Evolutionary conservation across 35 echinoderm and acorn worm species (phyloP).

Genomic region (Eucidaris tribuloides): DNA sequence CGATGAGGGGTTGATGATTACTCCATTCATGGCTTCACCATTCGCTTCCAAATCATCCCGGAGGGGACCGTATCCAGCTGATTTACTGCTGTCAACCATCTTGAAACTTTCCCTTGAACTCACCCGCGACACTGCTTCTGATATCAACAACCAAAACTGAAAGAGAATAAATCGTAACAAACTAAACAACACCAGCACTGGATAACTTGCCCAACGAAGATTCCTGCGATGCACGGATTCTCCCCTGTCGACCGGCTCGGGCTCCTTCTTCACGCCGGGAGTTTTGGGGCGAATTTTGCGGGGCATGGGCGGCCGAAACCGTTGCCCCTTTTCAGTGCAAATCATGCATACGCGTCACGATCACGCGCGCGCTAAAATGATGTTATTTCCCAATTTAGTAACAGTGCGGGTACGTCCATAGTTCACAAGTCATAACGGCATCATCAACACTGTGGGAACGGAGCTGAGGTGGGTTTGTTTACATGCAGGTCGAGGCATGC

Average conservation of each 20-base stretch:
- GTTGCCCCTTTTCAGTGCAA: slow-evolving; percentile 23
- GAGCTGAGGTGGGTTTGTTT: too few species aligned
- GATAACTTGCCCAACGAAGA: slow-evolving; percentile 71
- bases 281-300: slow-evolving; percentile 47
- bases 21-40: slow-evolving; percentile 32
- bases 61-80: slow-evolving; percentile 9
- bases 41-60: slow-evolving; percentile 14
- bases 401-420: too few species aligned
- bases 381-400: slow-evolving; percentile 10
- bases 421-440: too few species aligned
- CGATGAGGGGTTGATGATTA: slow-evolving; percentile 23
- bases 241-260: slow-evolving; percentile 49
- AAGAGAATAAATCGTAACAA: slow-evolving; percentile 78
- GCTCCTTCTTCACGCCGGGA: slow-evolving; percentile 42
- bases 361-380: not conserved
- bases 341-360: not conserved
- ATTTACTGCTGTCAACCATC: slow-evolving; percentile 17
- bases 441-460: too few species aligned
- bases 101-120: slow-evolving; percentile 37
- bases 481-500: too few species aligned
- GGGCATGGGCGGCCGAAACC: slow-evolving; percentile 43
- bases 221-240: slow-evolving; percentile 69
- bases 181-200: slow-evolving; percentile 69
- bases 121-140: slow-evolving; percentile 54
- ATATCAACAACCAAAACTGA: slow-evolving; percentile 70